Conservation (phyloP, 2,888 invertebrate genomes). For the Drosophila barbarae region DNA sequence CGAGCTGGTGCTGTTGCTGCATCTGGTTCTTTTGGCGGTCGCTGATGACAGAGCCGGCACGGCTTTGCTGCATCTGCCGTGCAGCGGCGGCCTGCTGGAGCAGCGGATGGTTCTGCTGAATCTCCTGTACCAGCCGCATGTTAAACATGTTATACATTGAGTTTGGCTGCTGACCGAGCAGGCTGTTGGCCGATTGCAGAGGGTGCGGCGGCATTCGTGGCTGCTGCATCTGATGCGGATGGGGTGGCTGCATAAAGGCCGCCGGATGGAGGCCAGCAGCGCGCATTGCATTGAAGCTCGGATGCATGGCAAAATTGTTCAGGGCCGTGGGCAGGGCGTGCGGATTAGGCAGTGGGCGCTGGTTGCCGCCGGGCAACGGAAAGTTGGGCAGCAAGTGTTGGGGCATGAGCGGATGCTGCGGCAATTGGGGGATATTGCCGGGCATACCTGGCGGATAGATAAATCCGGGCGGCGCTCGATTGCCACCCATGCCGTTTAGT, state of each 20-base stretch:
- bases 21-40: constrained; percentile 49
- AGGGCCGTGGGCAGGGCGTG: constrained; percentile 78
- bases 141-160: constrained; percentile 78
- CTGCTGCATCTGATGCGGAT: constrained; percentile 29
- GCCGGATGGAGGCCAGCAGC: constrained; percentile 74
- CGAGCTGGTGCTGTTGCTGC: constrained; percentile 60
- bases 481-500: constrained; percentile 60
- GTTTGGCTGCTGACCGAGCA: constrained; percentile 65
- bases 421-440: constrained; percentile 69
- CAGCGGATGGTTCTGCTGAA: constrained; percentile 80
- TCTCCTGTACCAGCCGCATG: constrained; percentile 79
- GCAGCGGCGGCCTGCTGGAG: constrained; percentile 70
- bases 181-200: constrained; percentile 50
- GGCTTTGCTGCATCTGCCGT: constrained; percentile 65
- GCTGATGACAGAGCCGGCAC: constrained; percentile 58
- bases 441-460: constrained; percentile 69
- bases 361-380: constrained; percentile 64
- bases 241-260: constrained; percentile 68
- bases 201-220: constrained; percentile 79
- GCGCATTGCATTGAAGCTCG: constrained; percentile 79
- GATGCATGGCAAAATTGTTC: constrained; percentile 80
- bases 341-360: constrained; percentile 72
- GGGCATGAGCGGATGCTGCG: constrained; percentile 70
- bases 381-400: constrained; percentile 70
- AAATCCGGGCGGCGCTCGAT: constrained; percentile 77